A percentile compares a stretch with the other conserved stretches of the same genome.
Conservation (phyloP, 1,140 invertebrate genomes). For the Drosophila pseudoananassae region DNA sequence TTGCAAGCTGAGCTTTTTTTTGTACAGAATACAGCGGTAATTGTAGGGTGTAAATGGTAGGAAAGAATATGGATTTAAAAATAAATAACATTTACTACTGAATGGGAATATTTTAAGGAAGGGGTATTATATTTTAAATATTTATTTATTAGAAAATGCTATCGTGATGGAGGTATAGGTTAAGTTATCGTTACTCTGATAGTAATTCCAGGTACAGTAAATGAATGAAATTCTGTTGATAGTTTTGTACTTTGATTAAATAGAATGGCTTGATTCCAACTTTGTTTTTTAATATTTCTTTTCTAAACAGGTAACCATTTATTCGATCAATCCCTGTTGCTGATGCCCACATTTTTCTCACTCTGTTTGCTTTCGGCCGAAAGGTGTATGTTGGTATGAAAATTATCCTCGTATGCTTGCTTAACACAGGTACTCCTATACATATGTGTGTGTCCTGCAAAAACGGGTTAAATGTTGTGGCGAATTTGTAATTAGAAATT, state of each 20-base stretch:
- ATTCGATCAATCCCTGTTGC: slow-evolving; percentile 12
- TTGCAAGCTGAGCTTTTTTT: slow-evolving; percentile 83
- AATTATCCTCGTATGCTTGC: slow-evolving; percentile 62
- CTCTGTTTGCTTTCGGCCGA: slow-evolving; percentile 61
- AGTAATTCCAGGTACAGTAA: too few species aligned
- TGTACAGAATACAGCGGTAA: slow-evolving; percentile 22
- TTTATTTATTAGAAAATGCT: too few species aligned
- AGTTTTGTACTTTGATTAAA: too few species aligned
- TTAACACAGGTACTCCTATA: slow-evolving; percentile 9
- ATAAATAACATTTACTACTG: background rate
- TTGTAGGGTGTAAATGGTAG: slow-evolving; percentile 46
- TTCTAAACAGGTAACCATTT: background rate
- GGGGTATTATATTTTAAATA: too few species aligned
- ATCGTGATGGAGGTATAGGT: too few species aligned
- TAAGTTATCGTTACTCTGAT: too few species aligned
- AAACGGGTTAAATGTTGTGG: slow-evolving; percentile 82
- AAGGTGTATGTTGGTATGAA: slow-evolving; percentile 70
- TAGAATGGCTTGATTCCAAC: too few species aligned
- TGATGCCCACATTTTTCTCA: slow-evolving; percentile 2
- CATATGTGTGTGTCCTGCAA: slow-evolving; percentile 52
- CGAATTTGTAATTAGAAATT: slow-evolving; percentile 83
- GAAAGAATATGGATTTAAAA: slow-evolving; percentile 20
- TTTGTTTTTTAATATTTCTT: too few species aligned
- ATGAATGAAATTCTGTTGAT: too few species aligned
- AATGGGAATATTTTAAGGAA: background rate